A percentile compares a stretch with the other conserved stretches of the same genome.
Evolutionary conservation across 2,888 invertebrate genomes (phyloP).

Genomic region (Apamea monoglypha): DNA sequence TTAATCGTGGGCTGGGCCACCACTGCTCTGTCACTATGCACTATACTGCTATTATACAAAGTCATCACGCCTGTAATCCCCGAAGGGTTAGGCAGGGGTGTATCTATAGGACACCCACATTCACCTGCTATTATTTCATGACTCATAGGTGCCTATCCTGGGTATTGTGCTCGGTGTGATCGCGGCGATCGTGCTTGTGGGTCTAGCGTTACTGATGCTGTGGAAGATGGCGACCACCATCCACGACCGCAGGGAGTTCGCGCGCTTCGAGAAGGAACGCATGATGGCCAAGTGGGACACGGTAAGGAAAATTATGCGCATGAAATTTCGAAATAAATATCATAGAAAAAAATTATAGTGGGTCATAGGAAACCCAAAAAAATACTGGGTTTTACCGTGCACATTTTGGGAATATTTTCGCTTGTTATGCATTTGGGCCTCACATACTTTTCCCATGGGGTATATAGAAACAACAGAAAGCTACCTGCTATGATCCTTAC

Average conservation of each 20-base stretch:
- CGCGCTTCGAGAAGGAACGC: conserved; percentile 99
- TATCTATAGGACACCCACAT: neutral
- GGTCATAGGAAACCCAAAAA: neutral
- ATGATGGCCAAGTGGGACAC: conserved; percentile 99
- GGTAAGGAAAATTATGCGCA: conserved; percentile 89
- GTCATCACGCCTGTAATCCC: neutral
- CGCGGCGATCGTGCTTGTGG: conserved; percentile 98
- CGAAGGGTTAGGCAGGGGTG: neutral
- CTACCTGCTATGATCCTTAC: neutral
- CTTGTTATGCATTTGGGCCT: neutral
- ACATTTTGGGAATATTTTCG: conserved; percentile 32
- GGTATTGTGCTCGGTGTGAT: conserved; percentile 98
- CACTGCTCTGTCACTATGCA: neutral
- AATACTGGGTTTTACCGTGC: neutral
- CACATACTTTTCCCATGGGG: no score
- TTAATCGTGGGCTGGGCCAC: neutral
- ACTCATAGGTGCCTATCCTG: conserved; percentile 92
- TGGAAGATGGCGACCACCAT: conserved; percentile 99
- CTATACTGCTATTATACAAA: neutral
- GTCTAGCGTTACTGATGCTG: conserved; percentile 96
- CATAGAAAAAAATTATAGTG: neutral
- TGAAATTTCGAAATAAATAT: neutral
- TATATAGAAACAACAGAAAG: neutral
- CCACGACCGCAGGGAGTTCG: conserved; percentile 99
- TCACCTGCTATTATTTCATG: conserved; percentile 24